These are phyloP conservation scores for Lepidurus apus DNA, from an alignment of 1,140 invertebrate genomes.

Conservation along the genomic window DNA sequence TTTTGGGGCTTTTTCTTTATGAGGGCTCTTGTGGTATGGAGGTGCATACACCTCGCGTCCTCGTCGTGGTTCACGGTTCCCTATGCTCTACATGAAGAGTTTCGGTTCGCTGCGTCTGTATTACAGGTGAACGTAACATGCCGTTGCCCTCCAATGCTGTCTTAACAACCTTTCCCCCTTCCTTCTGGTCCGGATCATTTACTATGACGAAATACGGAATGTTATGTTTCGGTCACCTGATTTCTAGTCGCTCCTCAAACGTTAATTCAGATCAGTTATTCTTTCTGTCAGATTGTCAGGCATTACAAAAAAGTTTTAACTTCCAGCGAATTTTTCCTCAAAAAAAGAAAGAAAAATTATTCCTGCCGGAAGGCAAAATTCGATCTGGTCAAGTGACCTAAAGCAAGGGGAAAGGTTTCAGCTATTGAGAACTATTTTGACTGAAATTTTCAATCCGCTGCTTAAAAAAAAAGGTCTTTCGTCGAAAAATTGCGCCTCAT, in stretches of 20 bases:
- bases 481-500: not conserved
- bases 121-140: constrained; percentile 15
- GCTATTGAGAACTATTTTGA: too few relatives aligned
- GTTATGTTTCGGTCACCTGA: not conserved
- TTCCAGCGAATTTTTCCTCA: too few relatives aligned
- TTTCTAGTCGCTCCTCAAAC: not conserved
- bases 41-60: constrained; percentile 13
- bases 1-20: not conserved
- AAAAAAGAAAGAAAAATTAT: too few relatives aligned
- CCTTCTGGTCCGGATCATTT: not conserved
- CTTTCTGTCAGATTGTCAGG: too few relatives aligned
- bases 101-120: constrained; percentile 10
- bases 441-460: not conserved
- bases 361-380: too few relatives aligned
- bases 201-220: not conserved
- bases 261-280: too few relatives aligned
- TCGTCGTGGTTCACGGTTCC: constrained; percentile 20
- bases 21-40: not conserved
- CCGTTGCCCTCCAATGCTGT: constrained; percentile 20
- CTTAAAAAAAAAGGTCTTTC: not conserved
- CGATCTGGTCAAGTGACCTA: too few relatives aligned
- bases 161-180: constrained; percentile 15
- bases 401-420: too few relatives aligned
- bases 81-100: constrained; percentile 18
- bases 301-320: too few relatives aligned